A percentile compares a stretch with the other conserved stretches of the same genome.
Conservation (phyloP, 2,888 invertebrate species). For the Anaspis maculata region DNA sequence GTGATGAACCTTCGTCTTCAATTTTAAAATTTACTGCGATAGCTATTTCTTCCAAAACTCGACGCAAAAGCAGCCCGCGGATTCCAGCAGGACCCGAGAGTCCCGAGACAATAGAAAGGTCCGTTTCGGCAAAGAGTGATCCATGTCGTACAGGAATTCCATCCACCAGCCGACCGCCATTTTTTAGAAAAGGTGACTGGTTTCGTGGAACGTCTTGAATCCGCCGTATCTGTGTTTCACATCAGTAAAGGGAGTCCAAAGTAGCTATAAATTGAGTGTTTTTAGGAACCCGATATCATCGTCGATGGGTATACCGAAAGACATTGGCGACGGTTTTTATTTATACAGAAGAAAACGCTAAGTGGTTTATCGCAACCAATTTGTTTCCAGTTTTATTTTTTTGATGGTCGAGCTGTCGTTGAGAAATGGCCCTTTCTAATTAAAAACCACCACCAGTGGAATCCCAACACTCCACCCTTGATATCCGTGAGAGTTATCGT, state of each 20-base stretch:
- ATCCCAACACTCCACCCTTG: background rate
- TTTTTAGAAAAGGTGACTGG: slow-evolving; percentile 28
- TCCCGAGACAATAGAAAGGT: slow-evolving; percentile 11
- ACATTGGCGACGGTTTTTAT: slow-evolving; percentile 18
- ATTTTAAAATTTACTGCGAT: too few species aligned
- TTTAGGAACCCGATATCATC: slow-evolving; percentile 26
- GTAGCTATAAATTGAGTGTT: slow-evolving; percentile 34
- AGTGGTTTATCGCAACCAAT: slow-evolving; percentile 28
- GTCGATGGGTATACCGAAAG: too few species aligned
- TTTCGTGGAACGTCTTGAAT: slow-evolving; percentile 24
- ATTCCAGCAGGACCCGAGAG: slow-evolving; percentile 12
- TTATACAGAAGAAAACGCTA: slow-evolving; percentile 14
- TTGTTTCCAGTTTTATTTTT: slow-evolving; percentile 24
- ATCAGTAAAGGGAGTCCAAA: slow-evolving; percentile 26
- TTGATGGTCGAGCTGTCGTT: slow-evolving; percentile 17
- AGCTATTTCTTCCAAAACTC: too few species aligned
- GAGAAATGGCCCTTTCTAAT: slow-evolving; percentile 20
- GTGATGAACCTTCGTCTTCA: too few species aligned
- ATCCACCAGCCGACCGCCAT: slow-evolving; percentile 23
- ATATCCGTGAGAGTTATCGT: too few species aligned
- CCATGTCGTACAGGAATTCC: slow-evolving; percentile 24
- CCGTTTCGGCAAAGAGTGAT: slow-evolving; percentile 13
- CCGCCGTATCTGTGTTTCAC: slow-evolving; percentile 15
- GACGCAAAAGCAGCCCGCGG: slow-evolving; percentile 8
- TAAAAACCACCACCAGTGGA: slow-evolving; percentile 6